Evolutionary conservation across 2,888 invertebrate species (phyloP), one percentile per base, ranked within the genome.

Genomic region (Eupithecia insigniata): DNA sequence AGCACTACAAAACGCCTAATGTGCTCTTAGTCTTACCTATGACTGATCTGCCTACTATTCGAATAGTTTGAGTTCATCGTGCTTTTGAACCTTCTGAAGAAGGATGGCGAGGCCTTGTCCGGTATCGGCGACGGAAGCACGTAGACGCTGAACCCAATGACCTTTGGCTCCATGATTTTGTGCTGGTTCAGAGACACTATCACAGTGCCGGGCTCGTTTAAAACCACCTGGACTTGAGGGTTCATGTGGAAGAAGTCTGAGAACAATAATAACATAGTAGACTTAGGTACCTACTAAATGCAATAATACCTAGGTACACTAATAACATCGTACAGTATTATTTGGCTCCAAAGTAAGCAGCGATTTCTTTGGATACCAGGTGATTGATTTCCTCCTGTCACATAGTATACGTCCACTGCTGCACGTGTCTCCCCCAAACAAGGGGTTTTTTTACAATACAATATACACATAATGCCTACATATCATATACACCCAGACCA

Each of bases 171-270:
- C 95, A 98, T 97, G 68, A 98, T 97, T 76, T 97, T 97, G 89
- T 98, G 98, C 85, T 98, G 98, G 87, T 97, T 97, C 16, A 98
- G 91, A 0, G 98, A 98, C 67, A 98, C 96, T 18, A 98, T 96
- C 1, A 98, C 96, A 0, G 87, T 88, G 70, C 89, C 90, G 0
- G 86, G 78, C 86, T 98, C 98, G 81, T 96, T 96, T 39, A 98
- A 89, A 64, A 96, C 95, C 65, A 98, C 88, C 83, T 98, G 96
- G 58, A 98, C 94, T 92, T 98, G 98, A 0, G 98, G 98, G 90
- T 98, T 98, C 85, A 98, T 97, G 89, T 98, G 98, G 88, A 98
- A 98, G 58, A 98, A 98, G 86, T 98, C 97, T 95, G 93, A 55
- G 84, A 70, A 16, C 67, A 39, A 60, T 12, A 22, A 62, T 26